phyloP scores from a whole-genome alignment of 2,797 vertebrate species.

The Notolabrus celidotus region DNA sequence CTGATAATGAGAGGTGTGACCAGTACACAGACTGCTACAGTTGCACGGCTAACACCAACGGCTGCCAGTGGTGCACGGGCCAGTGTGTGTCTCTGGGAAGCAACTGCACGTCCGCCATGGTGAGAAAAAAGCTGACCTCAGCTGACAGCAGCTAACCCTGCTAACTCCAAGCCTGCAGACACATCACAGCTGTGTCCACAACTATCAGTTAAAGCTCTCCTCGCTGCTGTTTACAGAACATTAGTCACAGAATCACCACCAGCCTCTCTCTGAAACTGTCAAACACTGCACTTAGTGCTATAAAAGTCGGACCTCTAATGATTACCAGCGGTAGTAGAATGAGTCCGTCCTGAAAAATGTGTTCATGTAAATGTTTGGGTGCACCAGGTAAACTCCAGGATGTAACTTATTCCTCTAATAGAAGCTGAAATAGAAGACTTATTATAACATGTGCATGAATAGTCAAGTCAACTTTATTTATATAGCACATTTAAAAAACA shows the following conservation, averaged over 20 bases:
- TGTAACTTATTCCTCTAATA: not conserved
- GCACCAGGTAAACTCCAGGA: too few species aligned
- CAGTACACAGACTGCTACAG: constrained; percentile 98
- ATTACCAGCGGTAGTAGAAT: not conserved
- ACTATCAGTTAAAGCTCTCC: not conserved
- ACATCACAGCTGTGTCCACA: not conserved
- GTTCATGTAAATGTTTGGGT: not conserved
- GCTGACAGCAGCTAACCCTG: not conserved
- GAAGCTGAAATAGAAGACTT: not conserved
- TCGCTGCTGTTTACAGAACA: not conserved
- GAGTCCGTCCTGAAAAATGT: not conserved
- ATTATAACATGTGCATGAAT: too few species aligned
- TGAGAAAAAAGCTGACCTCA: constrained; percentile 22
- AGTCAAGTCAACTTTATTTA: too few species aligned
- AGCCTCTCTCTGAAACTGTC: too few species aligned
- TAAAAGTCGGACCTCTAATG: not conserved
- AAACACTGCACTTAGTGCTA: too few species aligned
- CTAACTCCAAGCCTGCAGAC: not conserved
- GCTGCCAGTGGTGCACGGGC: constrained; percentile 94
- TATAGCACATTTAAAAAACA: too few species aligned
- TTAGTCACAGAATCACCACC: not conserved
- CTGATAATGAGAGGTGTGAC: constrained; percentile 92
- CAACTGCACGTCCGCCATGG: constrained; percentile 90
- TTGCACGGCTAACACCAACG: constrained; percentile 95
- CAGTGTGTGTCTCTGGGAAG: constrained; percentile 90